These are phyloP conservation scores for Sphenopsis melanotis DNA, from an alignment of 2,797 vertebrate species.

Conservation along the genomic window DNA sequence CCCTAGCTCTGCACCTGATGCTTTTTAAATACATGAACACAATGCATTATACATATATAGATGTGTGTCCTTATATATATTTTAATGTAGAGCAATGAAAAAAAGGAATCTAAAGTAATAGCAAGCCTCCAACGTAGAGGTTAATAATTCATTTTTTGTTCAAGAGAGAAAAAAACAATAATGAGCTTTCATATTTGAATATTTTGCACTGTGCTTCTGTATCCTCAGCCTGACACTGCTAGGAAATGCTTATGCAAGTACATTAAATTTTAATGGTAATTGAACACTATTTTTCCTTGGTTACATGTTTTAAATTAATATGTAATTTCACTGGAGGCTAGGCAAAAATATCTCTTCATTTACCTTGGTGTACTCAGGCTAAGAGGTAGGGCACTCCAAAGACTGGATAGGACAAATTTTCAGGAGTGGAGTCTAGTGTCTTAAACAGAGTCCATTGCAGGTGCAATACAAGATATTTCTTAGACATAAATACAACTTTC, in stretches of 20 bases:
- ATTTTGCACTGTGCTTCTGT: neutral
- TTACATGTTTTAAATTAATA: slow-evolving; percentile 44
- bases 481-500: neutral
- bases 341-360: neutral
- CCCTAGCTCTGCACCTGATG: neutral
- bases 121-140: neutral
- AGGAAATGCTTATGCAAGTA: neutral
- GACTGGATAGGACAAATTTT: neutral
- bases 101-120: neutral
- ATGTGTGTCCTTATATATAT: neutral
- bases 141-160: slow-evolving; percentile 15
- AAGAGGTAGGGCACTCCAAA: neutral
- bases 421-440: neutral
- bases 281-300: slow-evolving; percentile 39
- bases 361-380: neutral
- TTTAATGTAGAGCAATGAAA: neutral
- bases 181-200: slow-evolving; percentile 11
- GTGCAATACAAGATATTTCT: neutral
- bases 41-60: neutral
- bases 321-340: neutral
- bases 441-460: neutral
- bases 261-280: slow-evolving; percentile 46
- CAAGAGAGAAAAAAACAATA: neutral
- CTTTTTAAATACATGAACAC: neutral
- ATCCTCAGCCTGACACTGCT: neutral